Evolutionary conservation across 2,797 vertebrate genomes (phyloP).

Genomic region (Helarctos malayanus): DNA sequence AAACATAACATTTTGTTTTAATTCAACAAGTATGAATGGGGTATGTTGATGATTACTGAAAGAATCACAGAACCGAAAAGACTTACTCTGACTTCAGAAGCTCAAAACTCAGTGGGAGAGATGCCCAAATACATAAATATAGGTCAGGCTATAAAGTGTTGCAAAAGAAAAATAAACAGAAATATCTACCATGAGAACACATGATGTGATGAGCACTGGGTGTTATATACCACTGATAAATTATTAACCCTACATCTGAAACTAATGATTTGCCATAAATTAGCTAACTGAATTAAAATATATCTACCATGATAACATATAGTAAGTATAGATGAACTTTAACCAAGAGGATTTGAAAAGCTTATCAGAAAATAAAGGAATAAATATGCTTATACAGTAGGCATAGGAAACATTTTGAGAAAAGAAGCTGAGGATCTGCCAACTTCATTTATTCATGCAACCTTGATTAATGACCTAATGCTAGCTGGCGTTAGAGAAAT

Average conservation of each 20-base stretch:
- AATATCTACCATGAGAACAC: not conserved
- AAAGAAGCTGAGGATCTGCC: not conserved
- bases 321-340: not conserved
- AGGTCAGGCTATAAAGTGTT: not conserved
- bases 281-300: not conserved
- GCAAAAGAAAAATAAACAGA: conserved; percentile 18
- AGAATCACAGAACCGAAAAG: not conserved
- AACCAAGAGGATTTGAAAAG: not conserved
- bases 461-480: not conserved
- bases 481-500: not conserved
- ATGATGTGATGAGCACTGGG: not conserved
- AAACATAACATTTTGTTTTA: not conserved
- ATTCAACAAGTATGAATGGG: not conserved
- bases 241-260: not conserved
- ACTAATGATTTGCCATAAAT: not conserved
- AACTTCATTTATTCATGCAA: not conserved
- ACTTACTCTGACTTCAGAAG: not conserved
- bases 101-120: not conserved
- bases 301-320: not conserved
- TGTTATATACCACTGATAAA: not conserved
- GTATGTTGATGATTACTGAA: not conserved
- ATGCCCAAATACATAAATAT: not conserved
- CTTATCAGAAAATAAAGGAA: not conserved
- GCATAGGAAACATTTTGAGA: not conserved
- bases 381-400: not conserved